Evolutionary conservation across 2,888 invertebrate genomes (phyloP).

Genomic region (Beris chalybata): DNA sequence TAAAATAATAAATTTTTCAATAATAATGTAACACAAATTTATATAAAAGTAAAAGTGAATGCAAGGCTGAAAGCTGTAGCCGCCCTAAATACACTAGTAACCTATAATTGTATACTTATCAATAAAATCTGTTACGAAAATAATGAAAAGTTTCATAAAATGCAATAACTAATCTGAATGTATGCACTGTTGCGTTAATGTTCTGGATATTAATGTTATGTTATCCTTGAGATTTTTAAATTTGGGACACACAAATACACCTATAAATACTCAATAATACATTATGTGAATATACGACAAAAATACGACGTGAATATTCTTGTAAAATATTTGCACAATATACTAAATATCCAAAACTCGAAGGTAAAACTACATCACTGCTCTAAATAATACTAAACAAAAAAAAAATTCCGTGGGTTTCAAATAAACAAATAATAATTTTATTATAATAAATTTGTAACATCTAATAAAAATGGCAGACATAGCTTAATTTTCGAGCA

Average conservation of each 20-base stretch:
- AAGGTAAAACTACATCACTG: neutral
- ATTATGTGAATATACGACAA: no score
- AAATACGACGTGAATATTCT: no score
- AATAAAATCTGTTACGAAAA: no score
- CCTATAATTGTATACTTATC: no score
- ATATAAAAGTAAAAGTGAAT: neutral
- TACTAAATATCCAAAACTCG: neutral
- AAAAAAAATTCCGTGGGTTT: conserved; percentile 9
- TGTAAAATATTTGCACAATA: no score
- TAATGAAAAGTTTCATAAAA: neutral
- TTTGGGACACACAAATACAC: conserved; percentile 19
- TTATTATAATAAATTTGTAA: no score
- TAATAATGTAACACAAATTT: neutral
- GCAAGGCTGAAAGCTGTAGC: conserved; percentile 14
- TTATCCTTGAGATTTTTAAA: conserved; percentile 31
- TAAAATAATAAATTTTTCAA: conserved; percentile 1
- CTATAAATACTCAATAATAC: no score
- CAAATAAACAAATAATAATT: conserved; percentile 19
- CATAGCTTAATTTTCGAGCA: neutral
- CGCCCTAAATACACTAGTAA: conserved; percentile 6
- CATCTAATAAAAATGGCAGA: no score
- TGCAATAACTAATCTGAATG: conserved; percentile 10
- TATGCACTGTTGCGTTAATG: conserved; percentile 24
- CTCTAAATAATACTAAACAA: neutral
- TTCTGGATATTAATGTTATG: conserved; percentile 14